A percentile compares a stretch with the other conserved stretches of the same genome.
phyloP scores from a whole-genome alignment of 2,888 invertebrate genomes.

The Epirrhoe alternata region DNA sequence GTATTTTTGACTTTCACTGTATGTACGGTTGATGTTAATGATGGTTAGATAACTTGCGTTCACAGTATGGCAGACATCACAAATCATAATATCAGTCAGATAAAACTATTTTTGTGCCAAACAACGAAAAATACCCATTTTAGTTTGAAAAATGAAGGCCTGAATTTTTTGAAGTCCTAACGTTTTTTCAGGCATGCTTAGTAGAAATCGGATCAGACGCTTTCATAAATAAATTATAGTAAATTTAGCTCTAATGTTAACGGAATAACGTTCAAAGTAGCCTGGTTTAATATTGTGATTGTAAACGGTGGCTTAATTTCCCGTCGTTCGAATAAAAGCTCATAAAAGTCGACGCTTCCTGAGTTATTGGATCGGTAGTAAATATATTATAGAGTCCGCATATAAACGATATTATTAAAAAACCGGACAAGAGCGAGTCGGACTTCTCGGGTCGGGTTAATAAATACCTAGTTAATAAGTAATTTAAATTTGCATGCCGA shows the following conservation, averaged over 20 bases:
- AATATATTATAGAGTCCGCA: neutral
- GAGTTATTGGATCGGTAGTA: slow-evolving; percentile 37
- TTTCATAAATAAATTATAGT: neutral
- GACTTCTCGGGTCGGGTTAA: no score
- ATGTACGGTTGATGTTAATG: no score
- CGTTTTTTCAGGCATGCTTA: slow-evolving; percentile 1
- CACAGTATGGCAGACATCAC: no score
- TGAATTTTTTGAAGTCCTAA: neutral
- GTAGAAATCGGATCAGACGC: slow-evolving; percentile 5
- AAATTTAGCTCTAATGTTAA: neutral
- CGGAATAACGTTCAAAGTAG: slow-evolving; percentile 1
- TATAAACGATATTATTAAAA: neutral
- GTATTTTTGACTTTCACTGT: no score
- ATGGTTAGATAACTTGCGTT: no score
- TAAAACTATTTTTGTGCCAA: no score
- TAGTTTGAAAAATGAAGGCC: neutral
- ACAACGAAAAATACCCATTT: neutral
- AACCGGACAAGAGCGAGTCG: no score
- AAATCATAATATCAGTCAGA: no score
- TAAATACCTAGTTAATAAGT: no score
- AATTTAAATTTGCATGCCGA: no score
- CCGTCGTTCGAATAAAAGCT: slow-evolving; percentile 40
- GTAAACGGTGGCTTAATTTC: slow-evolving; percentile 36
- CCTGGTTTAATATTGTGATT: slow-evolving; percentile 1
- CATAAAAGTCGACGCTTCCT: slow-evolving; percentile 40